These are phyloP conservation scores for Drosophila macrothrix DNA, from an alignment of 2,888 invertebrate species.

Conservation along the genomic window DNA sequence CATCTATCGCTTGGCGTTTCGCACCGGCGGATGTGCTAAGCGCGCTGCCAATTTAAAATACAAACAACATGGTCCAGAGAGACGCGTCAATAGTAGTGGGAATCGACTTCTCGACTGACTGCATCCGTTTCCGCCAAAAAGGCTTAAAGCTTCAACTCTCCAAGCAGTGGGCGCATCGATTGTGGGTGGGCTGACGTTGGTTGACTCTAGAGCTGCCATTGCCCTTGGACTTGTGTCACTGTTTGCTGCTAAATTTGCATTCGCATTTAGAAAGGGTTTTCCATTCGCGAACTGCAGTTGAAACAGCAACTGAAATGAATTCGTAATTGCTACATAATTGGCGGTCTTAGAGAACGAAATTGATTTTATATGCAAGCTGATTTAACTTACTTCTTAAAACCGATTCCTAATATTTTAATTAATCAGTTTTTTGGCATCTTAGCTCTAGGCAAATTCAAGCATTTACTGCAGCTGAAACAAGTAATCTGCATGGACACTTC, in stretches of 20 bases:
- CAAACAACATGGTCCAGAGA: conserved; percentile 72
- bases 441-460: neutral
- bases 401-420: neutral
- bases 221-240: conserved; percentile 63
- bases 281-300: conserved; percentile 17
- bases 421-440: neutral
- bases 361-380: conserved; percentile 5
- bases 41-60: conserved; percentile 78
- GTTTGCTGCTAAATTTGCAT: conserved; percentile 49
- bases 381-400: conserved; percentile 5
- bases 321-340: conserved; percentile 34
- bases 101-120: conserved; percentile 60
- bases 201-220: conserved; percentile 36
- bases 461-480: neutral
- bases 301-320: conserved; percentile 48
- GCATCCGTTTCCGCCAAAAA: conserved; percentile 74
- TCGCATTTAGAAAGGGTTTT: conserved; percentile 1
- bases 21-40: conserved; percentile 77
- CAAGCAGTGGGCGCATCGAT: conserved; percentile 7
- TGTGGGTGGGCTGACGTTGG: conserved; percentile 33
- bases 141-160: conserved; percentile 5
- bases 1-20: conserved; percentile 23
- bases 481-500: neutral
- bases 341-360: conserved; percentile 8
- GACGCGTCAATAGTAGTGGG: conserved; percentile 43